Evolutionary conservation across 2,113 vertebrate species (phyloP), one percentile per base, ranked within the genome.

Genomic region (Paraplagusia blochii): DNA sequence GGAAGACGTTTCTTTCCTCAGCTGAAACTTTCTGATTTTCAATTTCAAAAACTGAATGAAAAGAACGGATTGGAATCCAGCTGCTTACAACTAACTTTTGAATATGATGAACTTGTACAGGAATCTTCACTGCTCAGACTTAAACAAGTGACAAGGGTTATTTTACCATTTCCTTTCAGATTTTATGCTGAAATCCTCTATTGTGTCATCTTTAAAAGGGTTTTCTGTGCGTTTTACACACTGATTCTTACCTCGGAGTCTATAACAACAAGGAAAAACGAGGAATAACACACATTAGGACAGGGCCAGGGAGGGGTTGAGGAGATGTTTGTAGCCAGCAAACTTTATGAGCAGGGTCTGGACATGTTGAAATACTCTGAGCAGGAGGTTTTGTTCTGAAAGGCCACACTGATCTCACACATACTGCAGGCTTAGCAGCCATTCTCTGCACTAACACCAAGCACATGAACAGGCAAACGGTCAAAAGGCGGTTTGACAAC

Each of bases 351-450:
- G 83, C 73, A 42, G 44, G 39, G 45, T 56, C 71, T 67, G 70
- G 82, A 78, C 74, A 83, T 84, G 80, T 79, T 81, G 74, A 85
- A 84, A 83, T 79, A 70, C 66, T 83, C 71, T 63, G 54, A 85
- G 52, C 72, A 45, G 63, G 55, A 66, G 72, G 56, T 77, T 87
- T 89, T 88, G 81, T 85, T 83, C 78, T 58, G 54, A 88, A 89
- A 88, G 83, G 84, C 85, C 81, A 87, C 55, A 40, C 74, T 78
- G 85, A 85, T 88, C 87, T 84, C 85, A 88, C 77, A 84, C 71
- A 53, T 18, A 46, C 16, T 63, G 50, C 17, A 63, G 66, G 68
- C 67, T 66, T 33, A 53, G 71, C 52, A 64, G 71, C 55, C 59
- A 56, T 60, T 65, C 53, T 15, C 72, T 67, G 53, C 54, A 46